Percentiles rank a stretch among this genome's conserved stretches.
phyloP scores from a whole-genome alignment of 2,797 vertebrate species.

The Psittacula echo region DNA sequence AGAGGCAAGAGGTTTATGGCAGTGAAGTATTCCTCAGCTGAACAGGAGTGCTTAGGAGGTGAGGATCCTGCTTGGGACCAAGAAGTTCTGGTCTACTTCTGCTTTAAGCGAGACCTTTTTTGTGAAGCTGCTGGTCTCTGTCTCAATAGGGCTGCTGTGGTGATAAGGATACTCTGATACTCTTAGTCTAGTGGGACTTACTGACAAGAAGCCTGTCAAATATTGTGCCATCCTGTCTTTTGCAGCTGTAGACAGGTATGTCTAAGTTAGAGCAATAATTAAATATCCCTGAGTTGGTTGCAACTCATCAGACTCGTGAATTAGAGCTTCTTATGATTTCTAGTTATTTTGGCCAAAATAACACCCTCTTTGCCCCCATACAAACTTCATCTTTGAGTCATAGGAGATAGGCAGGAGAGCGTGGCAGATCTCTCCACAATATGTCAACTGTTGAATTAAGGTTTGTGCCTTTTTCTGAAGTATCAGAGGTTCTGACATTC shows the following conservation, averaged over 20 bases:
- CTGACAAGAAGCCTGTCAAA: background rate
- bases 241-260: background rate
- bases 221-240: background rate
- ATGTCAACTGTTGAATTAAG: background rate
- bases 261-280: background rate
- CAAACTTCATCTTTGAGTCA: background rate
- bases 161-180: background rate
- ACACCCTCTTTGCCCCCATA: background rate
- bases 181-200: background rate
- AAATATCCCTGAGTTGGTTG: background rate
- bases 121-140: background rate
- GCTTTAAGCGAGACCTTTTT: background rate
- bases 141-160: fast-evolving
- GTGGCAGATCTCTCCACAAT: background rate
- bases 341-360: background rate
- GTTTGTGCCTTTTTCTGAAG: conserved; percentile 33
- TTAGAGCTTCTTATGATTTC: background rate
- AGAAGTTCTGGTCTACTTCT: background rate
- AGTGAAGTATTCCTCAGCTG: background rate
- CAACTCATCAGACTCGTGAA: background rate
- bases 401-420: background rate
- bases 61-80: background rate
- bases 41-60: background rate
- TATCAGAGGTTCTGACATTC: conserved; percentile 54
- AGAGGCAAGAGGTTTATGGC: background rate